Base-by-base conservation (phyloP, 2,797 vertebrate species). In the Eulemur mongoz region DNA sequence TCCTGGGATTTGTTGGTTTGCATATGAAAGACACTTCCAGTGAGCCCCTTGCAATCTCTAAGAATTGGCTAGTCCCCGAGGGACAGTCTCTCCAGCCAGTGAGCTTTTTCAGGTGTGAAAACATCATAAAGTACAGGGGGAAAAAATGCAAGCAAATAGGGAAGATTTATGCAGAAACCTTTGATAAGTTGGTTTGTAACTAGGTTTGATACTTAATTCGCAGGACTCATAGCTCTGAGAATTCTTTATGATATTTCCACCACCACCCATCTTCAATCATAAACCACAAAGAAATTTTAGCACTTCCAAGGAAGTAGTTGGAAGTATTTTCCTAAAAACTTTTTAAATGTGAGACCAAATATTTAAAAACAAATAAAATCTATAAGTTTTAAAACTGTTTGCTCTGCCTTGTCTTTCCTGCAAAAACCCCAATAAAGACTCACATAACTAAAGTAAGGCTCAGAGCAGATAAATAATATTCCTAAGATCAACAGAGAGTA, bases 401-500 rank as follows among this genome's bases (percentile, higher is more conserved):
- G 61, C 30, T 15, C 30, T 65, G 30, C 7, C 14, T 17, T 32
- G 61, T 14, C 30, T 65, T 65, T n/a, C 30, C 7, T 65, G 30
- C 30, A 65, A n/a, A 65, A 65, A n/a, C 14, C 14, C 30, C 30
- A 17, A 65, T 65, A 17, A 65, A n/a, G 61, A 65, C 14, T 65
- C 61, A 65, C 11, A 32, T 90, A 76, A 78, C 70, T 82, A 75
- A 95, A 87, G 61, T 43, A 54, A 88, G 11, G 43, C 14, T 63
- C 69, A 30, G 23, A 18, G 6, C 15, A 75, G 10, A 25, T 38
- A 54, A 59, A 61, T 40, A 63, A 59, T 72, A 79, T 81, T 86
- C 52, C 45, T 95, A 90, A 75, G 18, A 90, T 96, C 76, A 84
- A 85, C 14, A 54, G 45, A 82, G 23, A 91, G 11, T 75, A 86